Evolutionary conservation across 2,797 vertebrate genomes (phyloP), one percentile per base, ranked within the genome.

Genomic region (Scomberomorus guttatus): DNA sequence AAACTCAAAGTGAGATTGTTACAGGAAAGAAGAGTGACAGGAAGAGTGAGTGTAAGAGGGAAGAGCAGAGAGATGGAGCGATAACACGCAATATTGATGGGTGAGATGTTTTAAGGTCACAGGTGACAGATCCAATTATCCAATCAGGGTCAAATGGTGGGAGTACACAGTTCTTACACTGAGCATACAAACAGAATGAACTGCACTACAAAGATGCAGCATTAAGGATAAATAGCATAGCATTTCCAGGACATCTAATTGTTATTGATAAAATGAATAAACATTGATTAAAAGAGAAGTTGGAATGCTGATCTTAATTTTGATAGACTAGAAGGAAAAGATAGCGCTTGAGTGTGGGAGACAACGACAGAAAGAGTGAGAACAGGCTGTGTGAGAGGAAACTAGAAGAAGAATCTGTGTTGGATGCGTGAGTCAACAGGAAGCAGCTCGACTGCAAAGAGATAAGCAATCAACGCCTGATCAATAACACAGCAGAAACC

Each of bases 401-500:
- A 66, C 3, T 1, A 81, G 24, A 62, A 50, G 66, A 64, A 18
- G n/a, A 59, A 48, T 18, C 73, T 58, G 63, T 37, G 4, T n/a
- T 56, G 71, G 42, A 5, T 54, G 72, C 74, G 73, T 61, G 70
- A 82, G 66, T 52, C 27, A 51, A 78, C 80, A 77, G 82, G 76
- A 88, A 83, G 76, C 29, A n/a, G 29, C 61, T 55, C 37, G 42
- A 7, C 60, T 44, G 63, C 61, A 72, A 61, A 72, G 54, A 81
- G 79, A 84, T 74, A 24, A 88, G 58, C 79, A 73, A 77, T 87
- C 61, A 77, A 1, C 0, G 2, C 5, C 50, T 42, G 76, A 86
- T 91, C 86, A 61, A 75, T 89, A 81, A 63, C 63, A 59, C 57
- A 64, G 72, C 56, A 74, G 70, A 52, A 57, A 27, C 46, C 67